These are phyloP conservation scores for Melanogrammus aeglefinus DNA, from an alignment of 2,797 vertebrate genomes.

Conservation along the genomic window DNA sequence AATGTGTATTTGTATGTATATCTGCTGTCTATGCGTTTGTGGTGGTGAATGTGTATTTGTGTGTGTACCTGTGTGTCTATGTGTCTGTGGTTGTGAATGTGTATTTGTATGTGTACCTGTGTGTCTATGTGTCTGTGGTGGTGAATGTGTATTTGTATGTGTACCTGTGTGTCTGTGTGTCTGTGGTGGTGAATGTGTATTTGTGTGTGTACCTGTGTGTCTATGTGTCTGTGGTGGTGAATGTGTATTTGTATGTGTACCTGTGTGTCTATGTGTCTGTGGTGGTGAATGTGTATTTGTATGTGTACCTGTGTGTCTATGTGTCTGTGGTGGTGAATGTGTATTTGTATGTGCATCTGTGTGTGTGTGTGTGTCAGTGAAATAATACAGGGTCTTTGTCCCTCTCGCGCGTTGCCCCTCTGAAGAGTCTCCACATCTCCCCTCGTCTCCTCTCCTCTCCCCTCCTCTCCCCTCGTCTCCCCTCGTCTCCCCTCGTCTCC, in stretches of 20 bases:
- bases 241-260: too few relatives aligned
- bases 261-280: too few relatives aligned
- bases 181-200: not conserved
- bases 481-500: not conserved
- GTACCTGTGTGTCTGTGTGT: conserved; percentile 9
- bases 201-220: not conserved
- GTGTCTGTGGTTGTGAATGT: not conserved
- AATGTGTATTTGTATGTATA: too few relatives aligned
- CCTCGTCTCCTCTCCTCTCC: not conserved
- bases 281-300: not conserved
- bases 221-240: not conserved
- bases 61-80: conserved; percentile 7
- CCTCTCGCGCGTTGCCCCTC: not conserved
- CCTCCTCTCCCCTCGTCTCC: not conserved
- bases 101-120: too few relatives aligned
- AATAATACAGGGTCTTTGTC: not conserved
- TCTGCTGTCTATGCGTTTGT: too few relatives aligned
- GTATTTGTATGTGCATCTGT: not conserved
- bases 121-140: too few relatives aligned
- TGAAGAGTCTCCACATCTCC: not conserved
- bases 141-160: not conserved
- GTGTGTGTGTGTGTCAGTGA: conserved; percentile 4
- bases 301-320: not conserved
- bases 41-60: not conserved
- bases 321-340: too few relatives aligned